Conservation (phyloP, 1,140 invertebrate species). For the Conus ventricosus region DNA sequence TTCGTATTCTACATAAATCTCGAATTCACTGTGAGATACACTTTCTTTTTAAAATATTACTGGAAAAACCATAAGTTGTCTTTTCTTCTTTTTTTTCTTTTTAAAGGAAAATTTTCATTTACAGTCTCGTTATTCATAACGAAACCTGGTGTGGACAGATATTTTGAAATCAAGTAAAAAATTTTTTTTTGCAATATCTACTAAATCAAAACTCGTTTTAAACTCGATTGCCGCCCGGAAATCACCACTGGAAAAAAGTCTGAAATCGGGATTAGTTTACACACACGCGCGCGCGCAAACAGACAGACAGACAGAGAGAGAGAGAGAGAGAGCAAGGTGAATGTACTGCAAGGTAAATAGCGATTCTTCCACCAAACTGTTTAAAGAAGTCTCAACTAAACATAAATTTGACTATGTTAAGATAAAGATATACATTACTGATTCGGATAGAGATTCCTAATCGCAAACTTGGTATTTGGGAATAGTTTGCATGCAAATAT, state of each 20-base stretch:
- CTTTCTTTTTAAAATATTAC: background rate
- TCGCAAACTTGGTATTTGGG: too few species aligned
- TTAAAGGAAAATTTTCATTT: background rate
- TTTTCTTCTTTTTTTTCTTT: constrained; percentile 9
- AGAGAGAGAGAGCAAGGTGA: too few species aligned
- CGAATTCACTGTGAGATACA: background rate
- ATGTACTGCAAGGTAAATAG: too few species aligned
- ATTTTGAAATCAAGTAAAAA: background rate
- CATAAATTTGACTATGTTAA: too few species aligned
- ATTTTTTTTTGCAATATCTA: background rate
- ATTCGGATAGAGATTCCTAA: too few species aligned
- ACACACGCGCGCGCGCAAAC: background rate
- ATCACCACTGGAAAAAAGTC: constrained; percentile 9
- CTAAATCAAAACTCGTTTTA: background rate
- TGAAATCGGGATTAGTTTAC: constrained; percentile 6
- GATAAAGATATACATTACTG: too few species aligned
- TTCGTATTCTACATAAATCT: background rate
- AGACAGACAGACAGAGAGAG: too few species aligned
- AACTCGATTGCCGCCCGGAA: constrained; percentile 24
- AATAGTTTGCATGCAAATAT: too few species aligned
- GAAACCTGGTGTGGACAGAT: background rate
- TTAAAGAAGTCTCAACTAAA: too few species aligned
- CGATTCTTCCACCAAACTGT: too few species aligned
- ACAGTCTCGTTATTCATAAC: too few species aligned
- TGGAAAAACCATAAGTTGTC: too few species aligned